Evolutionary conservation across 1,140 invertebrate species (phyloP).

Genomic region (Acyrthosiphon pisum): DNA sequence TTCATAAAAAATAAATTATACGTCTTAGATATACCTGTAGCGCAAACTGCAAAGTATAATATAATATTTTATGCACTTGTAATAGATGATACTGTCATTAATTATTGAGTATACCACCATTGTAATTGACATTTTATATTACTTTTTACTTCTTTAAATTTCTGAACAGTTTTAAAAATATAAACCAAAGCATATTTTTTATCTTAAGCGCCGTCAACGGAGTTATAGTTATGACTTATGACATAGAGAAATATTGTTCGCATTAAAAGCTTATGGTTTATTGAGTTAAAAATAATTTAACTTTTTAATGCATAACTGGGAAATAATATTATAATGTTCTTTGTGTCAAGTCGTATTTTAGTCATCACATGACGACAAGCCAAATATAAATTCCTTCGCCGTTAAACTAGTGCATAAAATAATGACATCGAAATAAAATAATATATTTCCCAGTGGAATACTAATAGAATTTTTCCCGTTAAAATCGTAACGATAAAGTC

Average conservation of each 20-base stretch:
- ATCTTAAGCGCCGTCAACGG: not conserved
- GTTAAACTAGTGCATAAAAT: not conserved
- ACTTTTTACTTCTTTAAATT: too few species aligned
- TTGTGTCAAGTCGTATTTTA: not conserved
- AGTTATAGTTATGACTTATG: not conserved
- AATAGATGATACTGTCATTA: not conserved
- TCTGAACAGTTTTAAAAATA: not conserved
- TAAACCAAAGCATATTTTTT: not conserved
- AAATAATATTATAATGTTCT: not conserved
- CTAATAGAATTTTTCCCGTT: not conserved
- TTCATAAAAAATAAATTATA: too few species aligned
- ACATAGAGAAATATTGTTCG: not conserved
- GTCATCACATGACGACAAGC: not conserved
- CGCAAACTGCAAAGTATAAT: not conserved
- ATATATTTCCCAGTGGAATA: not conserved
- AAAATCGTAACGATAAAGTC: not conserved
- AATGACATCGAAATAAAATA: not conserved
- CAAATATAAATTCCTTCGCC: not conserved
- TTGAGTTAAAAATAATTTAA: not conserved
- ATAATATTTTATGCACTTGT: not conserved
- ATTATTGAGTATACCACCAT: not conserved
- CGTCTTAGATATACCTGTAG: too few species aligned
- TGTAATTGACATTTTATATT: not conserved
- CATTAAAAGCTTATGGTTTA: slow-evolving; percentile 9
- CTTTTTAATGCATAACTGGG: not conserved